Base-by-base conservation (phyloP, 1,140 invertebrate genomes). In the Trichonephila clavata region DNA sequence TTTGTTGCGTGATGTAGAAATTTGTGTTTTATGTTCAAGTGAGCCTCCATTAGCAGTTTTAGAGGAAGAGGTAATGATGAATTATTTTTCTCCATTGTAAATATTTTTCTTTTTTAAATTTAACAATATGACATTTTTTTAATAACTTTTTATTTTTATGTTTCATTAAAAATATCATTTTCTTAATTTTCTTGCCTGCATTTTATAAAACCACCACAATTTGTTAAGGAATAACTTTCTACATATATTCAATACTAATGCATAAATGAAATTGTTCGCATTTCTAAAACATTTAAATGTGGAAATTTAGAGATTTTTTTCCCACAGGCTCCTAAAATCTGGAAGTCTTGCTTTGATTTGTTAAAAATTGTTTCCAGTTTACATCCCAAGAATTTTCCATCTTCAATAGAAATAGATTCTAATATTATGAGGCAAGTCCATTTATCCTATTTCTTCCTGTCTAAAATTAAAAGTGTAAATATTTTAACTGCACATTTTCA, bases 1-100 rank as follows among this genome's bases (percentile, higher is more conserved):
- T 90, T 95, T 98, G 20, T 96, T 97, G n/a, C 96, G 97, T 89
- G 96, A 97, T 94, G 97, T 98, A 6, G 97, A 98, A 95, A 97
- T 98, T 0, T 96, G 97, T 94, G 97, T 97, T 8, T 96, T 98
- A 13, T 98, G 98, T 96, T 98, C 98, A 4, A 97, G 97, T 5
- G 97, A 96, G 50, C 98, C 98, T 0, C 96, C 97, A 50, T 95
- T 98, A 60, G 95, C 96, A 20, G 96, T 98, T 95, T 97, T 98
- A 39, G 97, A 98, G 89, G 94, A 94, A 91, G 96, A 96, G 95
- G 96, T 96, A 94, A 61, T 91, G 32, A 0, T 50, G 43, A 50
- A 50, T 50, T 50, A 32, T 32, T 68, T 68, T 68, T 18, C 6
- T 20, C 6, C 14, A 21, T 68, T 13, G 5, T 21, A 68, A 71